phyloP scores from a whole-genome alignment of 2,113 vertebrate genomes.

The Brevimyrus niger region DNA sequence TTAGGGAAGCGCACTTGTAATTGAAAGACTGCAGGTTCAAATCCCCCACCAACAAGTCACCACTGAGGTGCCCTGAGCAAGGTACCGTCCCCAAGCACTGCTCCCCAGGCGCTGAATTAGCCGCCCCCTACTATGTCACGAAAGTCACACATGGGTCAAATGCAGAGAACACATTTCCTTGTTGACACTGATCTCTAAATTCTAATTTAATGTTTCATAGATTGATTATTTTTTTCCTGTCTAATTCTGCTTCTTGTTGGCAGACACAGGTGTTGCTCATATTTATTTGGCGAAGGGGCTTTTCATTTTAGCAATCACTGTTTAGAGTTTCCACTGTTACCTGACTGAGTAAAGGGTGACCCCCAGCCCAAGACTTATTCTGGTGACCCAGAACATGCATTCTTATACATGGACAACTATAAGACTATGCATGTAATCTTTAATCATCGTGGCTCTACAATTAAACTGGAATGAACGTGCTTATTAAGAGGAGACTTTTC shows the following conservation, averaged over 20 bases:
- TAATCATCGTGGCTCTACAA: conserved; percentile 11
- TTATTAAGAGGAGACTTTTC: conserved; percentile 21
- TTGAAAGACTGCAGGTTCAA: no score
- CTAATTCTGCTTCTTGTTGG: neutral
- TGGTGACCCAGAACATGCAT: neutral
- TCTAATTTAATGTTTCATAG: neutral
- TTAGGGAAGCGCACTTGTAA: no score
- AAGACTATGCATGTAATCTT: conserved; percentile 11
- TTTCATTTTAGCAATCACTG: neutral
- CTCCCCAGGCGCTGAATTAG: no score
- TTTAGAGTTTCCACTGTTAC: neutral
- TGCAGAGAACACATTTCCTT: no score
- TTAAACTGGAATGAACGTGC: conserved; percentile 16
- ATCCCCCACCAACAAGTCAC: no score
- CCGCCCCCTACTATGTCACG: no score
- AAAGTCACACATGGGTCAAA: no score
- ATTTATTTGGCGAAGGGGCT: neutral
- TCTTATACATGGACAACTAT: conserved; percentile 8
- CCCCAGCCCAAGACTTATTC: neutral
- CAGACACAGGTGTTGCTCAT: neutral
- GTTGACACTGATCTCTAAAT: no score
- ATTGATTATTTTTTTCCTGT: neutral
- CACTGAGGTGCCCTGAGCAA: no score
- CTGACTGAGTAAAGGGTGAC: neutral
- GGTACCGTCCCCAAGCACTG: no score